These are phyloP conservation scores for Pharmacophagus antenor DNA, from an alignment of 2,888 invertebrate species.

Conservation along the genomic window DNA sequence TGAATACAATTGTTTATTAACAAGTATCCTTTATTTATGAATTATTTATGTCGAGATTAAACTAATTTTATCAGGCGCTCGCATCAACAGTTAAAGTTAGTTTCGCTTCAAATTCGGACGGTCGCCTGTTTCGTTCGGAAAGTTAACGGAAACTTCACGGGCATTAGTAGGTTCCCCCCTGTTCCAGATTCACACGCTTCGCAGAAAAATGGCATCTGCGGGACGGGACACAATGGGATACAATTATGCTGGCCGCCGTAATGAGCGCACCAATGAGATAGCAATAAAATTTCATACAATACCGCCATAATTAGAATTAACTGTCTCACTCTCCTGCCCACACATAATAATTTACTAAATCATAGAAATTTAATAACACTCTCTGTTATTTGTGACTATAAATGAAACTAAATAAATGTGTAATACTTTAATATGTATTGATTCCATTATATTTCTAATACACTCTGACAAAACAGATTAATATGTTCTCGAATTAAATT, in stretches of 20 bases:
- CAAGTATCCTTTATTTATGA: not conserved
- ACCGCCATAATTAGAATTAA: slow-evolving; percentile 77
- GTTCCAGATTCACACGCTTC: slow-evolving; percentile 69
- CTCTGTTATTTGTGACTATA: too few species aligned
- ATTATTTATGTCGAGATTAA: not conserved
- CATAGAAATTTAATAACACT: too few species aligned
- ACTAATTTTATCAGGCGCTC: slow-evolving; percentile 22
- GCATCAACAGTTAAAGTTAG: slow-evolving; percentile 18
- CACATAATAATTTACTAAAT: slow-evolving; percentile 64
- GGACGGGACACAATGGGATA: slow-evolving; percentile 63
- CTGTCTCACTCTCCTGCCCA: slow-evolving; percentile 75
- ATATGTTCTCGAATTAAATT: too few species aligned
- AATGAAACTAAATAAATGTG: too few species aligned
- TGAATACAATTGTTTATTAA: not conserved
- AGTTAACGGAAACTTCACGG: slow-evolving; percentile 49
- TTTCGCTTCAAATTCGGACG: slow-evolving; percentile 21
- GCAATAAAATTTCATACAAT: slow-evolving; percentile 79
- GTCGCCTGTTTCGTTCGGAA: slow-evolving; percentile 30
- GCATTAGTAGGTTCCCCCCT: slow-evolving; percentile 57
- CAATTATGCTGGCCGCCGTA: slow-evolving; percentile 66
- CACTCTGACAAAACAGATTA: too few species aligned
- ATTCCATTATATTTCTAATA: too few species aligned
- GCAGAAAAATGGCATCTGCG: slow-evolving; percentile 63
- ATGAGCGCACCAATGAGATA: slow-evolving; percentile 76
- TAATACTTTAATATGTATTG: too few species aligned